Conservation (phyloP, 2,113 vertebrate genomes). For the Miniopterus natalensis region DNA sequence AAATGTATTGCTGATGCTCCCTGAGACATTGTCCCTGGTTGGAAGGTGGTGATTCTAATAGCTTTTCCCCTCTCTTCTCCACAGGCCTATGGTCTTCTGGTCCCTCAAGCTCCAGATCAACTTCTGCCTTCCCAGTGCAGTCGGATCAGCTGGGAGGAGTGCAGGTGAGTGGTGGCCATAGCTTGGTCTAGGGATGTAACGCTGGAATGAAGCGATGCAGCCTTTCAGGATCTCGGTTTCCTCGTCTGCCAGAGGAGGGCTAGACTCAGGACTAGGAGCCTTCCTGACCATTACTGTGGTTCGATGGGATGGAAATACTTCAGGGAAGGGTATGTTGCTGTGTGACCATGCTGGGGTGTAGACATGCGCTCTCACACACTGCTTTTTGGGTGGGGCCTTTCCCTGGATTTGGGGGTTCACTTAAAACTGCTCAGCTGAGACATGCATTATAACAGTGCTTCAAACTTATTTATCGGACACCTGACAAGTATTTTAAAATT, state of each 20-base stretch:
- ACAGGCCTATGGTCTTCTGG: neutral
- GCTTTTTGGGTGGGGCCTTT: neutral
- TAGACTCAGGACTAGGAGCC: neutral
- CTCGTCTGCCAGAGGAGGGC: neutral
- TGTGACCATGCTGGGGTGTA: neutral
- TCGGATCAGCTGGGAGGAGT: neutral
- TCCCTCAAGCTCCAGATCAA: neutral
- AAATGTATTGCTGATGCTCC: neutral
- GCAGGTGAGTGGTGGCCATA: neutral
- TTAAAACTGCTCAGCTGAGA: neutral
- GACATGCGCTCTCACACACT: neutral
- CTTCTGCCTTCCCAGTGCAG: neutral
- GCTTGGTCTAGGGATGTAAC: neutral
- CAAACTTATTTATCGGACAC: neutral
- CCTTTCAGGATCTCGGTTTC: neutral
- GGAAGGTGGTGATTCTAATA: neutral
- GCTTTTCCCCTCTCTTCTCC: neutral
- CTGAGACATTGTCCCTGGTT: neutral
- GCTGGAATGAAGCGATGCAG: neutral
- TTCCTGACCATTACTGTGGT: neutral
- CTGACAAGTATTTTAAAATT: neutral
- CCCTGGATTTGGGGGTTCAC: neutral
- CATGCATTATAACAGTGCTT: neutral
- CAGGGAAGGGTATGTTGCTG: neutral
- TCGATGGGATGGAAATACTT: neutral